Evolutionary conservation across 2,113 vertebrate genomes (phyloP), one percentile per base, ranked within the genome.

Genomic region (Caranx melampygus): DNA sequence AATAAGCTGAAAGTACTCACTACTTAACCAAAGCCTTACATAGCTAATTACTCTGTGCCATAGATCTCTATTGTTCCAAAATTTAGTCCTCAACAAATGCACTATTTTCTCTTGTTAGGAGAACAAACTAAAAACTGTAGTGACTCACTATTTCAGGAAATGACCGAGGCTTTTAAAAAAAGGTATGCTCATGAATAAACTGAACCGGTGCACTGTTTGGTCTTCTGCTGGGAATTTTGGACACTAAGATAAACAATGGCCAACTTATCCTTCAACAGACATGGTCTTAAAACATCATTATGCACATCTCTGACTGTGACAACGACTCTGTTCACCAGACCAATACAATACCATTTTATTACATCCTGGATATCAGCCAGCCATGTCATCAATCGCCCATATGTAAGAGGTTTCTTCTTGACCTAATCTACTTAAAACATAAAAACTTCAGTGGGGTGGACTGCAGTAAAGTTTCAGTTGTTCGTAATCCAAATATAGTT

Each of bases 31-130:
- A 14, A 61, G 62, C 62, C 44, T 40, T 18, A 72, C 67, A 78
- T 42, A 59, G 54, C 57, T 13, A 45, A 45, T 35, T 52, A 31
- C 20, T 65, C 65, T 35, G 75, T 44, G 61, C 34, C 31, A 66
- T 21, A 34, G 40, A 59, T 35, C 70, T 62, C 15, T 16, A 49
- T 3, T 54, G 51, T 54, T 52, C 9, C 37, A 34, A n/a, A 26
- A 13, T 21, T 54, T 21, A 49, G 47, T 20, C 16, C 47, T 4
- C 16, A 18, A 49, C 47, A 49, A 49, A 49, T 49, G 2, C 5
- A 49, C 6, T n/a, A 20, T 20, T 51, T 51, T 20, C 18, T 51
- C 49, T n/a, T 51, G 49, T 51, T 49, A 9, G 18, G 11, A 9
- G 2, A 42, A 42, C 40, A 42, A 42, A 42, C 18, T 20, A 7